Base-by-base conservation (phyloP, 2,888 invertebrate genomes). In the Ophion ventricosus region DNA sequence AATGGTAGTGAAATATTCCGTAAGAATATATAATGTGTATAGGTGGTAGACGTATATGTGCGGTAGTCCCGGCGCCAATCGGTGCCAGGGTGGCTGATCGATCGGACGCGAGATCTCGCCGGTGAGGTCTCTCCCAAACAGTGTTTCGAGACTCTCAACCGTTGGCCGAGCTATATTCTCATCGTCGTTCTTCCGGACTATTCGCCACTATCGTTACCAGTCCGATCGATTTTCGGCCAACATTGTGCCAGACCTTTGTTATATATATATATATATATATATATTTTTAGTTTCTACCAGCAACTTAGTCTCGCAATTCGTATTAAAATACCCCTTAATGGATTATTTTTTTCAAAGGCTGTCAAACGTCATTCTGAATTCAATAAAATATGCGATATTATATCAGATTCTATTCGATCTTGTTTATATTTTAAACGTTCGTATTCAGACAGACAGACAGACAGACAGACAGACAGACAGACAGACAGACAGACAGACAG, bases 161-260 rank as follows among this genome's bases (percentile, higher is more conserved):
- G 79, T 80, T 80, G 56, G 69, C 35, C 77, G 79, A 75, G 56
- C 43, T 64, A 59, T n/a, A 29, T 35, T 64, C 61, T 73, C 43
- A 67, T 63, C 69, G 73, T 77, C 72, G 73, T 80, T 73, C 76
- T 73, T 83, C 67, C 80, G 49, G 54, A 73, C 76, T 77, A 69
- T 77, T 76, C 76, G 57, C 64, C 40, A 59, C 86, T 87, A 87
- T 85, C 85, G 86, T 83, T 84, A 79, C 80, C 74, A 29, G n/a
- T 59, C 80, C 82, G 82, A 87, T 87, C 87, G 87, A 87, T 87
- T 84, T 86, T 85, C 80, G 79, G 35, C 76, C 61, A 67, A 73
- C 74, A 43, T 63, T 40, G 40, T 26, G 72, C 69, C 73, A 72
- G 64, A 64, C 72, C 7, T 64, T 23, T 20, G 20, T 23, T 23